phyloP scores from a whole-genome alignment of 2,113 vertebrate genomes.

The Anthoscopus minutus region DNA sequence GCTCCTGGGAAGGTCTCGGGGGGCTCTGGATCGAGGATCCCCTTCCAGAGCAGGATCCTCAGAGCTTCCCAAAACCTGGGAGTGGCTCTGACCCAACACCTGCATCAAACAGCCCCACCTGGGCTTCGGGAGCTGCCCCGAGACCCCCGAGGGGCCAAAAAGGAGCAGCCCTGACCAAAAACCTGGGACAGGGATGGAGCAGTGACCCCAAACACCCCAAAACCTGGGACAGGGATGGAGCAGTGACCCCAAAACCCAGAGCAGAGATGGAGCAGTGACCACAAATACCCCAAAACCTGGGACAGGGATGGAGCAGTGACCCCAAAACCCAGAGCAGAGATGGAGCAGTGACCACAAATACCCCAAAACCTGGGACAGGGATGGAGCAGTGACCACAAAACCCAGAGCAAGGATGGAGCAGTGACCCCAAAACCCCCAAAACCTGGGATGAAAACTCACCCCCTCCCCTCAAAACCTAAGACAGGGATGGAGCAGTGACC shows the following conservation, averaged over 20 bases:
- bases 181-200: background rate
- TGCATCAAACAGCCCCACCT: rapidly evolving
- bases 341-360: background rate
- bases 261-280: background rate
- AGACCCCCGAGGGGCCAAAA: background rate
- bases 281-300: background rate
- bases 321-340: background rate
- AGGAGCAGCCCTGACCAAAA: background rate
- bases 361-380: background rate
- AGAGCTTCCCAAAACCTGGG: background rate
- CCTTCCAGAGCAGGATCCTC: background rate
- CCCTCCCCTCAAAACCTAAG: no score
- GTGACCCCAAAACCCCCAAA: conserved; percentile 66
- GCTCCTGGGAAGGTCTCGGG: background rate
- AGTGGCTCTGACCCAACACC: background rate
- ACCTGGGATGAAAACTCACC: no score
- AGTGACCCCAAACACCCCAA: conserved; percentile 36
- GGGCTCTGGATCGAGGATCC: background rate
- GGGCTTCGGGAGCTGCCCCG: background rate
- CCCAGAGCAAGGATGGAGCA: rapidly evolving
- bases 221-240: background rate
- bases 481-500: background rate
- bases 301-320: background rate
- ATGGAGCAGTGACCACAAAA: background rate
- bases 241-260: background rate